phyloP scores from a whole-genome alignment of 2,888 invertebrate species.

The Thumatha senex region DNA sequence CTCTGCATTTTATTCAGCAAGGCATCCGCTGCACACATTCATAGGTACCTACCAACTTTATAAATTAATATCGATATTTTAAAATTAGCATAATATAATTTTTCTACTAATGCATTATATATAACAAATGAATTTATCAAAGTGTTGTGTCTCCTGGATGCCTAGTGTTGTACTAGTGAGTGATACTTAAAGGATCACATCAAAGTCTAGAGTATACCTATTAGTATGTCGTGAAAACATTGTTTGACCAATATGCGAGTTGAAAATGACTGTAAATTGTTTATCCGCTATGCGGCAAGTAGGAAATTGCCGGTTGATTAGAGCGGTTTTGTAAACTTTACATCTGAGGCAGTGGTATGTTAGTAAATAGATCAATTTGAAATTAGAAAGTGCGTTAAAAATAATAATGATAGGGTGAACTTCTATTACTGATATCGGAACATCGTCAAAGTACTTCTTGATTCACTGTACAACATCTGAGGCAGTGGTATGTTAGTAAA shows the following conservation, averaged over 20 bases:
- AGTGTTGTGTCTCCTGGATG: constrained; percentile 24
- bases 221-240: neutral
- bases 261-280: constrained; percentile 25
- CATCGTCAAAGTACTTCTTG: neutral
- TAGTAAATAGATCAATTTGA: neutral
- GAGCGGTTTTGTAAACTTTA: constrained; percentile 11
- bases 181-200: constrained; percentile 2
- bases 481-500: neutral
- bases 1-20: constrained; percentile 17
- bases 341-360: neutral
- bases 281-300: constrained; percentile 18
- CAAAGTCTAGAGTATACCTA: neutral
- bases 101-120: constrained; percentile 19
- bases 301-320: constrained; percentile 15
- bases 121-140: constrained; percentile 20
- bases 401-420: no score
- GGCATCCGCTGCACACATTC: constrained; percentile 13
- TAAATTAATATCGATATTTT: constrained; percentile 19
- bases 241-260: neutral
- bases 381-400: neutral
- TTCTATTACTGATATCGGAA: no score
- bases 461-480: no score
- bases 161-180: constrained; percentile 29
- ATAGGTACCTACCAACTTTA: constrained; percentile 33
- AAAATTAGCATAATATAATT: constrained; percentile 20